These are phyloP conservation scores for Lepus americanus DNA, from an alignment of 2,113 vertebrate species.

Conservation along the genomic window DNA sequence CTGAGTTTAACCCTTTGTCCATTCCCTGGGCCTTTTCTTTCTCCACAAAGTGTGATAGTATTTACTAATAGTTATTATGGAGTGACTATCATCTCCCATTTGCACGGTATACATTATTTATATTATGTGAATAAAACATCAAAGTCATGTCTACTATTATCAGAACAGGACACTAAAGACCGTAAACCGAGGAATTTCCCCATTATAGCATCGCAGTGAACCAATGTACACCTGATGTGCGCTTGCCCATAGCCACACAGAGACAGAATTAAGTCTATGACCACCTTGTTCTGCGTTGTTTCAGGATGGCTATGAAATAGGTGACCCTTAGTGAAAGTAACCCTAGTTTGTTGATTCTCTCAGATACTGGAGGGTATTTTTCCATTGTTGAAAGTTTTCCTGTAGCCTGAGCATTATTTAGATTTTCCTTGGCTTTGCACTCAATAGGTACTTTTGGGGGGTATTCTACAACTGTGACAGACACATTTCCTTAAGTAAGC, in stretches of 20 bases:
- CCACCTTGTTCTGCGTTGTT: neutral
- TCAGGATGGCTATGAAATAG: neutral
- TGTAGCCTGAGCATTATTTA: neutral
- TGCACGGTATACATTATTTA: neutral
- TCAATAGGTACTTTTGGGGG: neutral
- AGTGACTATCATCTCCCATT: neutral
- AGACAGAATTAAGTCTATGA: neutral
- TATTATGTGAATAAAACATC: neutral
- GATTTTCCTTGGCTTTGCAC: neutral
- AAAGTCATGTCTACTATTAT: neutral
- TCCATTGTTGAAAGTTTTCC: neutral
- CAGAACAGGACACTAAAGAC: neutral
- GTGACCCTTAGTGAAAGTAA: neutral
- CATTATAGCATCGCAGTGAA: too few species aligned
- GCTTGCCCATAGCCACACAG: neutral
- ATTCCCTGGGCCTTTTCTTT: neutral
- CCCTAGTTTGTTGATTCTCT: neutral
- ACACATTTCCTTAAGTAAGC: neutral
- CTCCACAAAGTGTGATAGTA: neutral
- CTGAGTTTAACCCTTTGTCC: neutral
- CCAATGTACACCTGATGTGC: too few species aligned
- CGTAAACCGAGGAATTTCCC: neutral
- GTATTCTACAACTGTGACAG: neutral
- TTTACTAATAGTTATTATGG: slow-evolving; percentile 28
- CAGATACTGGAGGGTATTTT: neutral